Evolutionary conservation across 2,888 invertebrate genomes (phyloP).

Genomic region (Acanthosoma haemorrhoidale): DNA sequence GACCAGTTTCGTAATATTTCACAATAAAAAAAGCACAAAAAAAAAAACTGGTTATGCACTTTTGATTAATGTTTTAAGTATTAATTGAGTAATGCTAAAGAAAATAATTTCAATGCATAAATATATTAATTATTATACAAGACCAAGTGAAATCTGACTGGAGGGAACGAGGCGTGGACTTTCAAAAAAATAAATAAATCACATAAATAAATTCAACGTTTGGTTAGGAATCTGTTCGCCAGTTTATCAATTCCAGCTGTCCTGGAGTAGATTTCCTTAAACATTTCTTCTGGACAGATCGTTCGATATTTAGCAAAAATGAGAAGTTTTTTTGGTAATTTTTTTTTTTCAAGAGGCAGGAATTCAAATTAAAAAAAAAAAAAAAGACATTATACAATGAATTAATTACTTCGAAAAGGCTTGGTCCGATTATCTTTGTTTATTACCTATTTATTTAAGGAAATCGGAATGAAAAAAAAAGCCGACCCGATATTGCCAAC

Average conservation of each 20-base stretch:
- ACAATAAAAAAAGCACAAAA: not conserved
- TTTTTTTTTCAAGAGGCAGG: not conserved
- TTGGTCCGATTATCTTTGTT: not conserved
- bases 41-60: not conserved
- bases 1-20: not conserved
- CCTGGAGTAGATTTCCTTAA: not conserved
- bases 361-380: not conserved
- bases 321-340: not conserved
- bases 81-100: slow-evolving; percentile 1
- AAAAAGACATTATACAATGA: not conserved
- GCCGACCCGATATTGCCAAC: not conserved
- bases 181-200: not conserved
- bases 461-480: not conserved
- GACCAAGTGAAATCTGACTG: not conserved
- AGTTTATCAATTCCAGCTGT: not conserved
- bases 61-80: not conserved
- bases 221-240: not conserved
- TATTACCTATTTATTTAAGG: not conserved
- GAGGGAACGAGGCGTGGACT: not conserved
- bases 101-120: not conserved
- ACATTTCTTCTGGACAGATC: not conserved
- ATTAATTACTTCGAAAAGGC: not conserved
- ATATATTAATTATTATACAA: not conserved
- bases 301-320: not conserved
- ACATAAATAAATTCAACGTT: not conserved